These are phyloP conservation scores for Callospermophilus lateralis DNA, from an alignment of 2,113 vertebrate species.

Conservation along the genomic window DNA sequence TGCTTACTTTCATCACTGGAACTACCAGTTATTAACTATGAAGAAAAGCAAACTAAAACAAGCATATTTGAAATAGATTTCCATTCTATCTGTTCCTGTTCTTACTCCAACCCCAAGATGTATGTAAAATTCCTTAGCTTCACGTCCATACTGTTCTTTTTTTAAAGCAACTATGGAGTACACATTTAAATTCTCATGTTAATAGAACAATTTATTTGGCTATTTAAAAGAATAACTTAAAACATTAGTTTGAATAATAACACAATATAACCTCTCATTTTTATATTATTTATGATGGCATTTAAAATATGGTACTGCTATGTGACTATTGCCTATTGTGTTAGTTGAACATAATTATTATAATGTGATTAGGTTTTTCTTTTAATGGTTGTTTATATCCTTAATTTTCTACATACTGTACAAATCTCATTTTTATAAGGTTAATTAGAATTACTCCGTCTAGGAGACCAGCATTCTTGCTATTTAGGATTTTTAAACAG, in stretches of 20 bases:
- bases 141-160: neutral
- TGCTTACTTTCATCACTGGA: neutral
- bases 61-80: neutral
- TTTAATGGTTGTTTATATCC: slow-evolving; percentile 85
- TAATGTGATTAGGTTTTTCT: slow-evolving; percentile 79
- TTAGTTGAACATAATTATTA: slow-evolving; percentile 79
- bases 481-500: slow-evolving; percentile 82
- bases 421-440: slow-evolving; percentile 86
- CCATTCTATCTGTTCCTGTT: neutral
- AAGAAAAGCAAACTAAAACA: neutral
- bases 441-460: slow-evolving; percentile 85
- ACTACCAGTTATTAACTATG: neutral
- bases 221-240: slow-evolving; percentile 62
- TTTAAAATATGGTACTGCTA: slow-evolving; percentile 77
- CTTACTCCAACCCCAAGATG: neutral
- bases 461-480: slow-evolving; percentile 81
- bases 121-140: slow-evolving; percentile 28
- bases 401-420: slow-evolving; percentile 83
- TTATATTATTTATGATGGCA: slow-evolving; percentile 76
- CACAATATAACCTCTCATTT: slow-evolving; percentile 44
- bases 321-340: slow-evolving; percentile 76
- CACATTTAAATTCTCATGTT: slow-evolving; percentile 11
- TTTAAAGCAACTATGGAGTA: neutral
- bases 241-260: slow-evolving; percentile 66
- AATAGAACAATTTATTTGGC: slow-evolving; percentile 65